A percentile compares a stretch with the other conserved stretches of the same genome.
These are phyloP conservation scores for Melitaea athalia DNA, from an alignment of 2,888 invertebrate genomes.

Conservation along the genomic window DNA sequence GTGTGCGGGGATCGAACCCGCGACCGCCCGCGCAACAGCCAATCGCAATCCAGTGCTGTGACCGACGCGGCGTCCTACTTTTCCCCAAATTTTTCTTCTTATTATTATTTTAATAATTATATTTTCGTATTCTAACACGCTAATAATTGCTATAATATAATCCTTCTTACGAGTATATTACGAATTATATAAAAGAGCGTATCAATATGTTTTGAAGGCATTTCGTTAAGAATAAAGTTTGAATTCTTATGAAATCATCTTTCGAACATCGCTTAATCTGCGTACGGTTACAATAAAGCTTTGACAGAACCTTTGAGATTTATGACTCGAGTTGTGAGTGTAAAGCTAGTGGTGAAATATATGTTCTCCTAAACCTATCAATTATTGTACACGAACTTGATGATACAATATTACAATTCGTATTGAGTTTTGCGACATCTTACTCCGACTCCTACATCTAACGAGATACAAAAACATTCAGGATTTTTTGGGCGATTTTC, in stretches of 20 bases:
- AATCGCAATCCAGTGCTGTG: no score
- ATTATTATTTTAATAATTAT: no score
- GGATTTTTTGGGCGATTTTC: no score
- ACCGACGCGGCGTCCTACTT: no score
- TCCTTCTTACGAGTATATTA: neutral
- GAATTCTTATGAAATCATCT: constrained; percentile 3
- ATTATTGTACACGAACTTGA: constrained; percentile 8
- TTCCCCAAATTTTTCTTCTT: no score
- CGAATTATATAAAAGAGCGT: neutral
- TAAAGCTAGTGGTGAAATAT: constrained; percentile 11
- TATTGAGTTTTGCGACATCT: constrained; percentile 9
- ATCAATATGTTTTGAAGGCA: neutral
- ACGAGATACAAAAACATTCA: no score
- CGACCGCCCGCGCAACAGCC: no score
- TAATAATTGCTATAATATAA: no score
- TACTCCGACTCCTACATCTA: neutral
- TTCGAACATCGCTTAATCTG: constrained; percentile 14
- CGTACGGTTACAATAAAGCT: constrained; percentile 9
- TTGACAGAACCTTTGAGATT: constrained; percentile 8
- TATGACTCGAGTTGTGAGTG: neutral
- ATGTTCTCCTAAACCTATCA: constrained; percentile 9
- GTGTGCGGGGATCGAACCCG: no score
- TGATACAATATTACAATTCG: constrained; percentile 12
- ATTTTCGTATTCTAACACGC: no score
- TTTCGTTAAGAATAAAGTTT: constrained; percentile 4